Percentiles rank a stretch among this genome's conserved stretches.
Evolutionary conservation across 1,140 invertebrate genomes (phyloP).

Genomic region (Cotesia glomerata): DNA sequence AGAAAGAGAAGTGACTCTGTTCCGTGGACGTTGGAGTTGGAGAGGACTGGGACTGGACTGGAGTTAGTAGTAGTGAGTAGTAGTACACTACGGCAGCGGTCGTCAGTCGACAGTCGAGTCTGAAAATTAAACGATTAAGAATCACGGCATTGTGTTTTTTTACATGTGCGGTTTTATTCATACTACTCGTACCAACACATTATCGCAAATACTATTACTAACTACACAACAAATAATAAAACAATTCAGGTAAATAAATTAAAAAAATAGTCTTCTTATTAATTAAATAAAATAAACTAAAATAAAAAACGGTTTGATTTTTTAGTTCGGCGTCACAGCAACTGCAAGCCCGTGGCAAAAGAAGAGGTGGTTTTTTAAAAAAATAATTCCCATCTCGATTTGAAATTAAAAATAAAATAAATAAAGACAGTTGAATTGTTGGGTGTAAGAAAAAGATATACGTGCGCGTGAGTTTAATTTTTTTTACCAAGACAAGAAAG

Average conservation of each 20-base stretch:
- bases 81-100: slow-evolving; percentile 11
- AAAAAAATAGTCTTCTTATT: too few species aligned
- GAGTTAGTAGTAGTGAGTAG: slow-evolving; percentile 3
- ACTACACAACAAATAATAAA: too few species aligned
- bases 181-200: too few species aligned
- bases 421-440: neutral
- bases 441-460: neutral
- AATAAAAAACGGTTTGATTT: too few species aligned
- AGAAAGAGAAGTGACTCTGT: neutral
- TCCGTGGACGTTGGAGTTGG: too few species aligned
- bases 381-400: too few species aligned
- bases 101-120: slow-evolving; percentile 9
- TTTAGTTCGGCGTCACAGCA: too few species aligned
- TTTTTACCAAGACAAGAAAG: slow-evolving; percentile 5
- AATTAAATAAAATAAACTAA: neutral
- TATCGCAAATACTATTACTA: too few species aligned
- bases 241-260: too few species aligned
- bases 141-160: slow-evolving; percentile 5
- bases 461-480: slow-evolving; percentile 3
- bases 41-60: slow-evolving; percentile 8
- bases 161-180: slow-evolving; percentile 35
- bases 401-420: neutral
- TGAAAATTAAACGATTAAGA: neutral
- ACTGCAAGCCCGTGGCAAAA: neutral
- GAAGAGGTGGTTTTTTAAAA: neutral